Base-by-base conservation (phyloP, 2,113 vertebrate genomes). In the Piprites chloris region DNA sequence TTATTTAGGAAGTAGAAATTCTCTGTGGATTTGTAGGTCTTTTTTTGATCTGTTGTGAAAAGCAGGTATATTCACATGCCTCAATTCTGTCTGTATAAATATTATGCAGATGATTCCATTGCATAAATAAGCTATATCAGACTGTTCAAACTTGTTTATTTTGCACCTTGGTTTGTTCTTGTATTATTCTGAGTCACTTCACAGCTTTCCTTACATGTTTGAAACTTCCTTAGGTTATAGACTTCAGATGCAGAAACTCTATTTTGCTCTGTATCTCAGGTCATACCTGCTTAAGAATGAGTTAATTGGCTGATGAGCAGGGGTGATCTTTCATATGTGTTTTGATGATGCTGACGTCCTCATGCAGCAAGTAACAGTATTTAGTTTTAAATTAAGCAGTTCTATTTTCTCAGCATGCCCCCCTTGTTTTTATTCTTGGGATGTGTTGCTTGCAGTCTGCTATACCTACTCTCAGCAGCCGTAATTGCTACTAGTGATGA, bases 401-500 rank as follows among this genome's bases (percentile, higher is more conserved):
- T 96, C 33, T 93, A 33, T 89, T 93, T 96, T 90, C 80, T 92
- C 50, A 56, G 55, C 63, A 66, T 65, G 14, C 19, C 10, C 33
- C 22, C 20, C n/a, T 28, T 28, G 24, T 65, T 96, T 88, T 78
- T 58, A 59, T 85, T 81, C 62, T 56, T 83, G 42, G 35, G 59
- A 74, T 46, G 28, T 81, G 23, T 87, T 75, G 78, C 56, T 93
- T 95, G 63, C 69, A 75, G 76, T 33, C 79, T 93, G 61, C 67
- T 77, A 0, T 52, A 78, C 72, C 42, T 81, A n/a, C 56, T 77
- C 59, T 65, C 71, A 83, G 80, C 93, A 81, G 27, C 87, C 0
- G 3, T 92, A 90, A 93, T 96, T 96, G 88, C 87, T 89, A 10
- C 61, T 56, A 58, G 90, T 82, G 91, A 95, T 91, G 75, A 94